Percentiles rank a stretch among this genome's conserved stretches.
Conservation (phyloP, 2,113 vertebrate species). For the Syrmaticus mikado region DNA sequence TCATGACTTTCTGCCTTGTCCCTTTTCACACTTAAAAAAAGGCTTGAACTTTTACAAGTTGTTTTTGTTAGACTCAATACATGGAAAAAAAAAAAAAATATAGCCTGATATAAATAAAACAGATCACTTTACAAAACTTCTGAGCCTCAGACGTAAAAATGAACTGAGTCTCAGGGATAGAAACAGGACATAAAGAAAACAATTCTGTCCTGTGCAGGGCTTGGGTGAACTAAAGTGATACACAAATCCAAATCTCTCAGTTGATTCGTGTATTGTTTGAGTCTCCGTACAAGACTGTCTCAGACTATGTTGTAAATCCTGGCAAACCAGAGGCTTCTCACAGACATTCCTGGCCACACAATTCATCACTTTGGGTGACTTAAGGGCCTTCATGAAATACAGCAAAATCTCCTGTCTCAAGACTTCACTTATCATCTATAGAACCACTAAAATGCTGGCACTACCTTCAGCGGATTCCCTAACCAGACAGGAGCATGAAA, state of each 20-base stretch:
- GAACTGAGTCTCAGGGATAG: not conserved
- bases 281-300: not conserved
- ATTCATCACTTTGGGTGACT: slow-evolving; percentile 11
- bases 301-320: slow-evolving; percentile 2
- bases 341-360: not conserved
- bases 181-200: not conserved
- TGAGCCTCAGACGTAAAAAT: not conserved
- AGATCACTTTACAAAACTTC: not conserved
- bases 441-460: not conserved
- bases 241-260: not conserved
- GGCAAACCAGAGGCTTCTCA: not conserved
- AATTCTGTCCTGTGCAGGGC: not conserved
- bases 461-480: not conserved
- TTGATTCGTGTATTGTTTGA: not conserved
- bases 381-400: slow-evolving; percentile 9
- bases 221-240: not conserved
- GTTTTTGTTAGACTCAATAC: not conserved
- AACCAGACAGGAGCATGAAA: not conserved
- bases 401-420: slow-evolving; percentile 10
- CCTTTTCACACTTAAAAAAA: not conserved
- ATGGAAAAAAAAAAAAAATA: no score
- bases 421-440: not conserved
- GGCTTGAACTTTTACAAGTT: not conserved
- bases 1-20: not conserved
- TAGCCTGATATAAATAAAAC: not conserved